These are phyloP conservation scores for Lysandra bellargus DNA, from an alignment of 2,888 invertebrate genomes.

Conservation along the genomic window DNA sequence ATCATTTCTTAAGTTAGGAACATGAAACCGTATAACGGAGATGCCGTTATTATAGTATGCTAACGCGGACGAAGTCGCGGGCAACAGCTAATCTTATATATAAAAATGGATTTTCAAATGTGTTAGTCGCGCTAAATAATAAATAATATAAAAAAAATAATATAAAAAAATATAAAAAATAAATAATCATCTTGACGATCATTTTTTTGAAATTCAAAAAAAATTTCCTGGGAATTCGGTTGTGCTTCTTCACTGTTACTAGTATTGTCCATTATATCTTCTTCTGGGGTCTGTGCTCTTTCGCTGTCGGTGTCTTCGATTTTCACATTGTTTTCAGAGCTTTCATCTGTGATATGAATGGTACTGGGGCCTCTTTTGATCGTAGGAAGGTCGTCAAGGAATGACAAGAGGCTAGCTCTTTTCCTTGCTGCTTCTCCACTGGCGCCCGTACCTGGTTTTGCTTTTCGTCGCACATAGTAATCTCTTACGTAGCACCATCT, in stretches of 20 bases:
- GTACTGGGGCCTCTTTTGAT: slow-evolving; percentile 39
- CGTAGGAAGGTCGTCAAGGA: slow-evolving; percentile 42
- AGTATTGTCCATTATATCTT: slow-evolving; percentile 19
- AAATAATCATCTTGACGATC: background rate
- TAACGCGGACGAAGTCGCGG: no score
- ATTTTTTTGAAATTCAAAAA: background rate
- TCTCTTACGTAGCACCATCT: slow-evolving; percentile 51
- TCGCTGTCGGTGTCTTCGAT: slow-evolving; percentile 2
- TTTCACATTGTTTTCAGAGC: slow-evolving; percentile 19
- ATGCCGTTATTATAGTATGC: no score
- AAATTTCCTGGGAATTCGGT: background rate
- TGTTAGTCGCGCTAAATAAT: no score
- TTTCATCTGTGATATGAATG: slow-evolving; percentile 38
- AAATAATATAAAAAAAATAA: no score
- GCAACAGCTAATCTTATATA: no score
- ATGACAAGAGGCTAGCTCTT: slow-evolving; percentile 42
- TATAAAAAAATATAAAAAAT: no score
- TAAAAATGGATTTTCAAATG: no score
- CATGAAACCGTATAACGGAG: no score
- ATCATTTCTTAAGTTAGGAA: no score
- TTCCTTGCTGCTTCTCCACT: slow-evolving; percentile 49
- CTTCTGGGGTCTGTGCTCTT: background rate
- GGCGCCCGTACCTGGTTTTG: slow-evolving; percentile 45
- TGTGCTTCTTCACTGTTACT: background rate
- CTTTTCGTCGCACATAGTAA: slow-evolving; percentile 50